Evolutionary conservation across 2,113 vertebrate species (phyloP).

Genomic region (Odocoileus hemionus): DNA sequence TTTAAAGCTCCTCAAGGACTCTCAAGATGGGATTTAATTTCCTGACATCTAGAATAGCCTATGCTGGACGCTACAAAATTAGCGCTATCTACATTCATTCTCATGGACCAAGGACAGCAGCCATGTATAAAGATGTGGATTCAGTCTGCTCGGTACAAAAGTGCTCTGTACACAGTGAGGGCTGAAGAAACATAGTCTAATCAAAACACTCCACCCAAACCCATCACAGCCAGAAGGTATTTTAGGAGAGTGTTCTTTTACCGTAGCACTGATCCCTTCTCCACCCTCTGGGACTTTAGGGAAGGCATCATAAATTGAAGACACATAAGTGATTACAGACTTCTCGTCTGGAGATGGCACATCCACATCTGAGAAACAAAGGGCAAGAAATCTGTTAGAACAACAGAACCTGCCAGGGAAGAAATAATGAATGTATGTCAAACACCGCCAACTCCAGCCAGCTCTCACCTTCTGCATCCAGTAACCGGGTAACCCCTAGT

Average conservation of each 20-base stretch:
- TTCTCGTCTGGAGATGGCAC: slow-evolving; percentile 97
- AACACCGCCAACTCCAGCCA: background rate
- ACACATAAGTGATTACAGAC: slow-evolving; percentile 98
- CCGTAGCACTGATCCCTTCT: slow-evolving; percentile 92
- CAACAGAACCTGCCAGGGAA: background rate
- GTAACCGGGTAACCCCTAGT: slow-evolving; percentile 93
- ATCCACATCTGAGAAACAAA: slow-evolving; percentile 89
- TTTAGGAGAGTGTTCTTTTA: slow-evolving; percentile 74
- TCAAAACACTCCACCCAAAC: background rate
- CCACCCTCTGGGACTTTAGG: slow-evolving; percentile 98
- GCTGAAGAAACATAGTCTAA: background rate
- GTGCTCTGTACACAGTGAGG: background rate
- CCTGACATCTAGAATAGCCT: background rate
- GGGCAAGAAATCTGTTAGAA: slow-evolving; percentile 40
- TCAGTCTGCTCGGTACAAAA: background rate
- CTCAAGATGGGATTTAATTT: slow-evolving; percentile 38
- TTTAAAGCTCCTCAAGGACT: slow-evolving; percentile 40
- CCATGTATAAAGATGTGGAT: background rate
- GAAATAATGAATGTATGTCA: background rate
- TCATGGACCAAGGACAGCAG: background rate
- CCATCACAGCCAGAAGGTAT: background rate
- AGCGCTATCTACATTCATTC: background rate
- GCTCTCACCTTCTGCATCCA: slow-evolving; percentile 94
- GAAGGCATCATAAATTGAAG: slow-evolving; percentile 99
- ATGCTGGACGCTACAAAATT: background rate